phyloP scores from a whole-genome alignment of 2,113 vertebrate genomes.

The Pollimyrus isidori region DNA sequence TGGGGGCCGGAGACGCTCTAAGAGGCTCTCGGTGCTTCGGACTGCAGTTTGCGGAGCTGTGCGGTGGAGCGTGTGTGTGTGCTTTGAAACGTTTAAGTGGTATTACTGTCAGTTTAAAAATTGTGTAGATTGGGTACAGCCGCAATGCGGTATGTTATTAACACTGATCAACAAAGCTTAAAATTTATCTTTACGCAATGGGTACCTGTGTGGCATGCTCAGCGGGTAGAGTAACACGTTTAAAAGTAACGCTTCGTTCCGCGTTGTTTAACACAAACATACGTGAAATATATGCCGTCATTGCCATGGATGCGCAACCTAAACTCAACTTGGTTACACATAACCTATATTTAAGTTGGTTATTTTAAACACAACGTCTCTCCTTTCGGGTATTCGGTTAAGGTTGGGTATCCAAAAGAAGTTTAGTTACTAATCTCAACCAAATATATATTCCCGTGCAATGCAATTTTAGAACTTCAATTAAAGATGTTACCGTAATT shows the following conservation, averaged over 20 bases:
- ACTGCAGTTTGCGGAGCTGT: background rate
- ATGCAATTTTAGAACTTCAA: background rate
- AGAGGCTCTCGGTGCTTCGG: background rate
- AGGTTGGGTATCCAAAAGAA: background rate
- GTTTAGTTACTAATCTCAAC: background rate
- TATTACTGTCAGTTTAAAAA: background rate
- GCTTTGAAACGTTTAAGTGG: background rate
- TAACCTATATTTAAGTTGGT: background rate
- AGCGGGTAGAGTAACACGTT: background rate
- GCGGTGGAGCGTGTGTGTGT: background rate
- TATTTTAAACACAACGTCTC: background rate
- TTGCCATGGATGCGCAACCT: background rate
- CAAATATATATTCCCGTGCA: background rate
- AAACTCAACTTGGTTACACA: background rate
- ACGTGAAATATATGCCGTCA: background rate
- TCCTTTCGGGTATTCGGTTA: background rate
- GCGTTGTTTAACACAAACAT: background rate
- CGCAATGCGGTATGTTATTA: conserved; percentile 10
- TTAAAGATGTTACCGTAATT: background rate
- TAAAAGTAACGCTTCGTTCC: background rate
- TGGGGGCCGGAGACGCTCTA: background rate
- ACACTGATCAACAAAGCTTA: background rate
- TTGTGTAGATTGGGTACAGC: background rate
- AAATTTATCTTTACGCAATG: background rate
- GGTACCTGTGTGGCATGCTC: background rate